A percentile compares a stretch with the other conserved stretches of the same genome.
These are phyloP conservation scores for Phylloscopus trochiloides DNA, from an alignment of 2,113 vertebrate genomes.

Conservation along the genomic window DNA sequence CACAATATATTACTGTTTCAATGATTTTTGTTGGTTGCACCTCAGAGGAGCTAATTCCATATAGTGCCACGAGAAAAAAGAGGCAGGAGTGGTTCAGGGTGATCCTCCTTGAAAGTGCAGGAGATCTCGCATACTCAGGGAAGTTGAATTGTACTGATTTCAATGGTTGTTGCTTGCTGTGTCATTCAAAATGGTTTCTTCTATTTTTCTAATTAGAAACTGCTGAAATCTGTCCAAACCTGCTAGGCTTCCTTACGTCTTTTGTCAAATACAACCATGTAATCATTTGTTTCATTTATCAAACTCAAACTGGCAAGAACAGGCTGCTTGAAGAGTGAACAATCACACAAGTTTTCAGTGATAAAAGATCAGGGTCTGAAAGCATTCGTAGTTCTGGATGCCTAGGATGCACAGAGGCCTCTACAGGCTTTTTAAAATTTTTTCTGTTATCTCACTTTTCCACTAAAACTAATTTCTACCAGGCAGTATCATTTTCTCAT, in stretches of 20 bases:
- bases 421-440: neutral
- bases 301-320: slow-evolving; percentile 11
- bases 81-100: neutral
- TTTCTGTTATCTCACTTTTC: slow-evolving; percentile 52
- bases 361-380: slow-evolving; percentile 59
- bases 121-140: neutral
- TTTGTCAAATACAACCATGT: neutral
- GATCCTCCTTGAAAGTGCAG: neutral
- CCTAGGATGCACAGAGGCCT: neutral
- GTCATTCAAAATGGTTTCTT: neutral
- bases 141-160: neutral
- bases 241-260: neutral
- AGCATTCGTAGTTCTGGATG: neutral
- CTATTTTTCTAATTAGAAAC: neutral
- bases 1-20: neutral
- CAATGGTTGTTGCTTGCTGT: neutral
- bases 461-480: slow-evolving; percentile 29
- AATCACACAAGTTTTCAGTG: slow-evolving; percentile 47
- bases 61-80: neutral
- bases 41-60: neutral
- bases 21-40: neutral
- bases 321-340: slow-evolving; percentile 8
- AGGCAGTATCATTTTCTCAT: slow-evolving; percentile 34
- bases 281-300: slow-evolving; percentile 11
- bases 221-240: neutral